Percentiles rank a stretch among this genome's conserved stretches.
phyloP scores from a whole-genome alignment of 2,888 invertebrate genomes.

The Parnassius smintheus region DNA sequence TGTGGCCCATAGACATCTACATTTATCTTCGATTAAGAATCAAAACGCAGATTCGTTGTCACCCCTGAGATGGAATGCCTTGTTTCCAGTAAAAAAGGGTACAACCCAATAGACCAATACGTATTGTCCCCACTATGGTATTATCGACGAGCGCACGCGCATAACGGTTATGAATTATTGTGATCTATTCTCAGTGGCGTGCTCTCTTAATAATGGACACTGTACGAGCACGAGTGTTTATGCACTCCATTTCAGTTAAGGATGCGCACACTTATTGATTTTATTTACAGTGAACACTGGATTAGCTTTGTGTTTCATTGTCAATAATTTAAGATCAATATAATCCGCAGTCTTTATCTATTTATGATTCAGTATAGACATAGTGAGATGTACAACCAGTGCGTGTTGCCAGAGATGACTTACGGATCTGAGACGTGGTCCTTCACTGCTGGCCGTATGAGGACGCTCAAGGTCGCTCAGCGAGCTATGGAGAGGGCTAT shows the following conservation, averaged over 20 bases:
- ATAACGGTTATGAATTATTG: slow-evolving; percentile 75
- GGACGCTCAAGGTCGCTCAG: too few relatives aligned
- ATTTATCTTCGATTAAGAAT: too few relatives aligned
- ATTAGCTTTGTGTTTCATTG: slow-evolving; percentile 12
- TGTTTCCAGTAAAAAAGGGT: too few relatives aligned
- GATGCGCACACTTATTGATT: slow-evolving; percentile 30
- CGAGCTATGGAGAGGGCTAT: too few relatives aligned
- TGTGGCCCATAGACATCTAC: too few relatives aligned
- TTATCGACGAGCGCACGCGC: slow-evolving; percentile 53
- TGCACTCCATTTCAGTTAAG: slow-evolving; percentile 38
- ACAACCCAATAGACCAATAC: slow-evolving; percentile 31
- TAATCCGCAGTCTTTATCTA: neutral
- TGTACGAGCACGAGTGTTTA: slow-evolving; percentile 32
- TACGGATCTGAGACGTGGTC: too few relatives aligned
- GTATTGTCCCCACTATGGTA: slow-evolving; percentile 40
- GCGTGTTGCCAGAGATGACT: too few relatives aligned
- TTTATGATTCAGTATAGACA: neutral
- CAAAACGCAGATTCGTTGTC: too few relatives aligned
- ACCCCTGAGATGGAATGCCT: too few relatives aligned
- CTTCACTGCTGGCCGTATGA: too few relatives aligned
- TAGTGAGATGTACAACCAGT: too few relatives aligned
- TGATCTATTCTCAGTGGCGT: slow-evolving; percentile 63
- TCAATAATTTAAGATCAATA: slow-evolving; percentile 3
- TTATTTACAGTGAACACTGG: slow-evolving; percentile 22
- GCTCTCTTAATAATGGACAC: slow-evolving; percentile 66